Percentiles rank a stretch among this genome's conserved stretches.
Evolutionary conservation across 2,113 vertebrate species (phyloP).

Genomic region (Psettodes erumei): DNA sequence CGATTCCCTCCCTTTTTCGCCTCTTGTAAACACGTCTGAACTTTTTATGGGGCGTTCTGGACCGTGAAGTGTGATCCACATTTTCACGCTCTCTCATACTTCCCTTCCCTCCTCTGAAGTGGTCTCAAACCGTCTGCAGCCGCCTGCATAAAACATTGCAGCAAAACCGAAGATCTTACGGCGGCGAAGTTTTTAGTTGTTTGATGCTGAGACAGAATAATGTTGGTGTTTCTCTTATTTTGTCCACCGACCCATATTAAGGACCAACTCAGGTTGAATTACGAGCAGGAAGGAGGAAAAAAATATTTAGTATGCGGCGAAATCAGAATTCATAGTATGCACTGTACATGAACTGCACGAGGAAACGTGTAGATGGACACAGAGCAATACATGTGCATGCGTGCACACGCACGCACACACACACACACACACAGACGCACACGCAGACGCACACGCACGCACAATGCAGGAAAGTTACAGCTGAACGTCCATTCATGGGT

Average conservation of each 20-base stretch:
- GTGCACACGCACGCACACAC: neutral
- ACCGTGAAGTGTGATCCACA: constrained; percentile 1
- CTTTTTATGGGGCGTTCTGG: neutral
- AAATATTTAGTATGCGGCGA: neutral
- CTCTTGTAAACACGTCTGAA: neutral
- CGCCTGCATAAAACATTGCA: neutral
- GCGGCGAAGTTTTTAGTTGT: neutral
- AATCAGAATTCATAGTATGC: neutral
- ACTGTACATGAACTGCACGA: neutral
- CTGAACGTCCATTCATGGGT: constrained; percentile 1
- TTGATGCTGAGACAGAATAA: neutral
- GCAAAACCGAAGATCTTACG: neutral
- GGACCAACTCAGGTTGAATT: neutral
- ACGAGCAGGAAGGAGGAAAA: neutral
- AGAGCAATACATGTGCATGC: neutral
- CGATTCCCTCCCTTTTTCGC: neutral
- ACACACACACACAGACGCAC: too few relatives aligned
- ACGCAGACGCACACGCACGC: too few relatives aligned
- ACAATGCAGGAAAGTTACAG: neutral
- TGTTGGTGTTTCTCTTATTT: constrained; percentile 1
- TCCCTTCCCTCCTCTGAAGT: neutral
- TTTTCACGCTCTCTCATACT: constrained; percentile 11
- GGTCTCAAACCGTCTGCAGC: neutral
- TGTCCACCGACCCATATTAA: neutral
- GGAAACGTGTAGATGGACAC: neutral